Base-by-base conservation (phyloP, 1,140 invertebrate genomes). In the Drosophila arizonae region DNA sequence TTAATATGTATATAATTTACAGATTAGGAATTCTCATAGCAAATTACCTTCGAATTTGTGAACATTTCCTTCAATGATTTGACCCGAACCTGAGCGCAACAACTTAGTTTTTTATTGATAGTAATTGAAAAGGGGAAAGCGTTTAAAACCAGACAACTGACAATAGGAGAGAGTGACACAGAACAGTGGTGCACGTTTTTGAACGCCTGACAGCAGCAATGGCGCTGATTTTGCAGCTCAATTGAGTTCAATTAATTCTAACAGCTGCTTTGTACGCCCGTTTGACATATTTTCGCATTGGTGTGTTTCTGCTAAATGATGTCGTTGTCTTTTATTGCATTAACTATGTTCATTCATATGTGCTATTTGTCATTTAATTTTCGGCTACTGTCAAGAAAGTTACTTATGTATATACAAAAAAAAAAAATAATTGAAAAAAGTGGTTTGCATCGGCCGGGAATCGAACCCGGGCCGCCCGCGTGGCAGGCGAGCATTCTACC, bases 381-480 rank as follows among this genome's bases (percentile, higher is more conserved):
- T 43, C 43, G 41, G 30, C 28, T 11, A 10, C 15, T 15, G 43
- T 4, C 43, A 56, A 30, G 28, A 1, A 0, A 30, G 28, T 3
- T 2, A 30, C 4, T 30, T 10, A 33, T 9, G 33, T 33, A 9
- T 1, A 1, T 33, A 9, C 1, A 33, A 0, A 33, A 10, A 41
- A 36, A 50, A 21, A 41, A 43, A 43, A 45, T 8, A 28, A 17
- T 33, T 6, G 13, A 41, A 11, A 2, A 72, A 61, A 30, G 6
- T 50, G 1, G 2, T 6, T 68, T 72, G 70, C 70, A 72, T 72
- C 70, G 70, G 94, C 95, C 95, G 95, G 95, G 95, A 96, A 95
- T 95, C 95, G 95, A 96, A 96, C 95, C 95, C 95, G 95, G 95
- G 94, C 94, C 95, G 94, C 95, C 94, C 95, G 95, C 95, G 95